These are phyloP conservation scores for Balaenoptera acutorostrata DNA, from an alignment of 2,113 vertebrate genomes.

Conservation along the genomic window DNA sequence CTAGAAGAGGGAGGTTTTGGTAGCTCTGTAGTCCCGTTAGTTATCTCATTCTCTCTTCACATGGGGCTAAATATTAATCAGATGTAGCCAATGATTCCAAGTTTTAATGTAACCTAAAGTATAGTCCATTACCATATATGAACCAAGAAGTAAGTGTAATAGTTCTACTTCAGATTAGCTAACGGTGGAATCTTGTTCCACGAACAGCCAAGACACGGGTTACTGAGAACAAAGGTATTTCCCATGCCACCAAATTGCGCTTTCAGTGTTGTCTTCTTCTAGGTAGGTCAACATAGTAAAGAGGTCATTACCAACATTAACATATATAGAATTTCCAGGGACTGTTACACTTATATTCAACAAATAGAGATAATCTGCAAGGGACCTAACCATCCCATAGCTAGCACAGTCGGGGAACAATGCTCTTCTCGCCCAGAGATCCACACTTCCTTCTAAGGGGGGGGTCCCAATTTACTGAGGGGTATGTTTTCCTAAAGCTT, in stretches of 20 bases:
- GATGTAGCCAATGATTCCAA: background rate
- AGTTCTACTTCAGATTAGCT: background rate
- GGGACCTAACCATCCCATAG: background rate
- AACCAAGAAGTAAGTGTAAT: background rate
- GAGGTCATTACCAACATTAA: background rate
- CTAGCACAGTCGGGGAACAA: background rate
- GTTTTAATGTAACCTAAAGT: slow-evolving; percentile 22
- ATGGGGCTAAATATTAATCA: background rate
- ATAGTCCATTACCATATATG: background rate
- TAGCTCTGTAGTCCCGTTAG: background rate
- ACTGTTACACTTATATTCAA: background rate
- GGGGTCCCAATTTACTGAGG: background rate
- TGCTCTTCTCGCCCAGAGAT: background rate
- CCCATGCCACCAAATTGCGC: background rate
- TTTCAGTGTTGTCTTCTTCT: background rate
- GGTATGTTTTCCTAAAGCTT: background rate
- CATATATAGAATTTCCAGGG: background rate
- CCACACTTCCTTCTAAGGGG: background rate
- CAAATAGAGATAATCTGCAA: background rate
- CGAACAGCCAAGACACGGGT: background rate
- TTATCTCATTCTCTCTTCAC: background rate
- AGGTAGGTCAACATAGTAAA: background rate
- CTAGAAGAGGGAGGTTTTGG: background rate
- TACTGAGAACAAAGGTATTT: background rate
- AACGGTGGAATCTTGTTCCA: background rate